Conservation (phyloP, 2,888 invertebrate genomes). For the Salticus scenicus region DNA sequence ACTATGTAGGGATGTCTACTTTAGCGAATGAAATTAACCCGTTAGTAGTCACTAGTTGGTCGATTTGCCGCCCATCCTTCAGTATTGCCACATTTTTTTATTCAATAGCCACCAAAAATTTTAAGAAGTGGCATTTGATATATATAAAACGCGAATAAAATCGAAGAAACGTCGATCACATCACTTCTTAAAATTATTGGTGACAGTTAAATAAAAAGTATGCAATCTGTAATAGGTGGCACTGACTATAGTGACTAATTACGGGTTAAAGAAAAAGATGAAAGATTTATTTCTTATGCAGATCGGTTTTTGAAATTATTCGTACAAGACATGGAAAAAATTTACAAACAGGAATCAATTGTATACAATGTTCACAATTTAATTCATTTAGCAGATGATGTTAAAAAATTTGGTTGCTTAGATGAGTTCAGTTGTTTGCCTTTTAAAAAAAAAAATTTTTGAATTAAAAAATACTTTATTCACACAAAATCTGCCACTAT, state of each 20-base stretch:
- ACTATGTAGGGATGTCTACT: constrained; percentile 7
- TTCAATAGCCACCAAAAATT: no score
- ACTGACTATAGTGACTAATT: no score
- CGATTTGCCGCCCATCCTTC: no score
- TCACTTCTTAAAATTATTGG: no score
- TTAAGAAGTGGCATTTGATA: no score
- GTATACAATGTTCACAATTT: constrained; percentile 26
- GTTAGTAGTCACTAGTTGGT: no score
- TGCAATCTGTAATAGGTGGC: no score
- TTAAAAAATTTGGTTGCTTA: background rate
- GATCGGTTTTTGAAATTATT: constrained; percentile 12
- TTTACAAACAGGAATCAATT: constrained; percentile 5
- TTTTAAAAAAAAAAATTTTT: constrained; percentile 10
- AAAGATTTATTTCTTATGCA: background rate
- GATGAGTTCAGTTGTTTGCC: constrained; percentile 25
- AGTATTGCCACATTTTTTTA: no score
- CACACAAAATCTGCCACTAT: background rate
- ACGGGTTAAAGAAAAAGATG: no score
- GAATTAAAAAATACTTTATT: background rate
- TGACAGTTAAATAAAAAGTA: no score
- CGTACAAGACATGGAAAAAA: background rate
- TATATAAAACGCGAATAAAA: no score
- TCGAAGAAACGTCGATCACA: no score
- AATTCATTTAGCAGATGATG: constrained; percentile 27
- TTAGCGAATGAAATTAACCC: background rate